A percentile compares a stretch with the other conserved stretches of the same genome.
phyloP scores from a whole-genome alignment of 2,113 vertebrate genomes.

The Halichoerus grypus region DNA sequence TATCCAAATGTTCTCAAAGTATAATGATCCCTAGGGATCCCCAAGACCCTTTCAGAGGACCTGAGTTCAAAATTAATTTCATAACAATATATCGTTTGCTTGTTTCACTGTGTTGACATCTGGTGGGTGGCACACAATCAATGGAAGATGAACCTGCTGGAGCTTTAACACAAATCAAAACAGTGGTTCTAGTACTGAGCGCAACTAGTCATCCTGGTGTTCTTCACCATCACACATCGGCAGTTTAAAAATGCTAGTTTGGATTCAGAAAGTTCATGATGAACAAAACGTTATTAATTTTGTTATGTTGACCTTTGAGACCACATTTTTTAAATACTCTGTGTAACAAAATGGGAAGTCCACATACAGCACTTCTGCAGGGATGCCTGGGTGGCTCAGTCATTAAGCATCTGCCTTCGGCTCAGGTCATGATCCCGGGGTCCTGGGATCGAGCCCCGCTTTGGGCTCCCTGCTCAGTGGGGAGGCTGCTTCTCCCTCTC shows the following conservation, averaged over 20 bases:
- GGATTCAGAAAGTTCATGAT: neutral
- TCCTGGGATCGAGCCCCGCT: too few species aligned
- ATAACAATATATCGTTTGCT: neutral
- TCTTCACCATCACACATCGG: too few species aligned
- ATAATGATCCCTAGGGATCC: neutral
- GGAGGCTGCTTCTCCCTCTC: too few species aligned
- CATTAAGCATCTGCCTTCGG: neutral
- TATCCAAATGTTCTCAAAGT: neutral
- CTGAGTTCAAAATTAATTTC: neutral
- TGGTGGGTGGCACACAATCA: neutral
- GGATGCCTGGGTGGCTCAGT: too few species aligned
- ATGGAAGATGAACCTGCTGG: neutral
- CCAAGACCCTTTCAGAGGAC: neutral
- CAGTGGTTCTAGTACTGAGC: neutral
- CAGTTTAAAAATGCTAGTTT: neutral
- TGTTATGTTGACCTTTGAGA: neutral
- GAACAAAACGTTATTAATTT: neutral
- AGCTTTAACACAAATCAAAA: neutral
- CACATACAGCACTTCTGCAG: neutral
- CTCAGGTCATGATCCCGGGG: neutral
- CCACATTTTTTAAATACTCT: neutral
- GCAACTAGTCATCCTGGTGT: neutral
- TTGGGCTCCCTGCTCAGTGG: too few species aligned
- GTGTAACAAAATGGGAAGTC: neutral
- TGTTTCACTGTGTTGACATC: neutral